Evolutionary conservation across 2,888 invertebrate genomes (phyloP), one percentile per base, ranked within the genome.

Genomic region (Phaedon cochleariae): DNA sequence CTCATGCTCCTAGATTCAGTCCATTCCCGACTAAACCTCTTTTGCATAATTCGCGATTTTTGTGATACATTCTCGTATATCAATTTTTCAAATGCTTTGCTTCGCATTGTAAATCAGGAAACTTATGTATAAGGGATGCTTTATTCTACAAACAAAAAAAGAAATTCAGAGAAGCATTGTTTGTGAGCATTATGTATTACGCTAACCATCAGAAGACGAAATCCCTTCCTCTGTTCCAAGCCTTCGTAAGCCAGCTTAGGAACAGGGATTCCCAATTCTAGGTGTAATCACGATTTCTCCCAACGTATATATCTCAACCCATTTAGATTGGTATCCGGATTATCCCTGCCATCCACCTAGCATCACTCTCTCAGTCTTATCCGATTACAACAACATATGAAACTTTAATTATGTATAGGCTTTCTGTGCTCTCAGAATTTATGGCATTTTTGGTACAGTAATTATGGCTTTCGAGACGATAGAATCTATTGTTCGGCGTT

Each of bases 261-360:
- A 74, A 62, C 75, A 74, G 73, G 75, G 77, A 78, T 78, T 78
- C 76, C 75, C 69, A 79, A 77, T 77, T 78, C 76, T 75, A 78
- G 78, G 76, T 76, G 75, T 76, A 79, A 79, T 78, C 79, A 78
- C 75, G 76, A 77, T 75, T 76, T 71, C 73, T 71, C 74, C 72
- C 73, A 68, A 73, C 74, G 45, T 57, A 18, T 26, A 73, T 75
- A 76, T 76, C 74, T 74, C 74, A 71, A 72, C 73, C 77, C 75
- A 77, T 77, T 77, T 76, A 77, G 78, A 79, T 79, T 71, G 76
- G 76, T 75, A 77, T 76, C 78, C 72, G 73, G 74, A 75, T 78
- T 77, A 79, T 77, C 69, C 66, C 18, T 45, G 61, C 59, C 67
- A 65, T 71, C 62, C 64, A 61, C 61, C 41, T 53, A 48, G 57